Base-by-base conservation (phyloP, 2,797 vertebrate genomes). In the Artibeus jamaicensis region DNA sequence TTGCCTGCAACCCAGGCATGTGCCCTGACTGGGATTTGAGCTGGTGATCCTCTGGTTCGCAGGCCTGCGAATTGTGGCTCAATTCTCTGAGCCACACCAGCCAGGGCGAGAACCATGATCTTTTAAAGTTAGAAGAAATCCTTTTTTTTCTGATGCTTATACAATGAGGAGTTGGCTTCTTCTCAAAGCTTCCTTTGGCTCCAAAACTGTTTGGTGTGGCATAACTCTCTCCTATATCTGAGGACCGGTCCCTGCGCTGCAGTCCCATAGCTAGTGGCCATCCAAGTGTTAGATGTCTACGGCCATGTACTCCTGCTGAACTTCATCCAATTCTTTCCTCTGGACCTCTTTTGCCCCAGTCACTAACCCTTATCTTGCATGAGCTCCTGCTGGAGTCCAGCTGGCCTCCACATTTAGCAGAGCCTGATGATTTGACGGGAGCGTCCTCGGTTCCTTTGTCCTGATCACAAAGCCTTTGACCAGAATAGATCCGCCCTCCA, bases 371-470 rank as follows among this genome's bases (percentile, higher is more conserved):
- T 88, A 86, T 97, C 96, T 96, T 92, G 90, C 92, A 93, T 79
- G 95, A 88, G 96, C 96, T 96, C 78, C 94, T 93, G 93, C 85
- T 96, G 83, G 88, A 92, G 96, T 88, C 97, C 97, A 97, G 97
- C 97, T 96, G 96, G 87, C 70, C 90, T 37, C 97, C 96, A 96
- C 95, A 96, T 97, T 97, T 97, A 95, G 96, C 85, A 85, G 89
- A 71, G 87, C 85, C 90, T 97, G 88, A 95, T 82, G 55, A 91
- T 95, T 67, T 73, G 92, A 95, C 71, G 96, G 88, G 85, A 90
- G 88, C 74, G 94, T 14, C 74, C 68, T 96, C 89, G 76, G 50
- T 68, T 67, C 68, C 87, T 97, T 97, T 97, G 97, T 97, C 96
- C 95, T 62, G 68, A 95, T 92, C 90, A 97, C 97, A 97, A 97